Conservation (phyloP, 1,140 invertebrate genomes). For the Diploscapter pachys region DNA sequence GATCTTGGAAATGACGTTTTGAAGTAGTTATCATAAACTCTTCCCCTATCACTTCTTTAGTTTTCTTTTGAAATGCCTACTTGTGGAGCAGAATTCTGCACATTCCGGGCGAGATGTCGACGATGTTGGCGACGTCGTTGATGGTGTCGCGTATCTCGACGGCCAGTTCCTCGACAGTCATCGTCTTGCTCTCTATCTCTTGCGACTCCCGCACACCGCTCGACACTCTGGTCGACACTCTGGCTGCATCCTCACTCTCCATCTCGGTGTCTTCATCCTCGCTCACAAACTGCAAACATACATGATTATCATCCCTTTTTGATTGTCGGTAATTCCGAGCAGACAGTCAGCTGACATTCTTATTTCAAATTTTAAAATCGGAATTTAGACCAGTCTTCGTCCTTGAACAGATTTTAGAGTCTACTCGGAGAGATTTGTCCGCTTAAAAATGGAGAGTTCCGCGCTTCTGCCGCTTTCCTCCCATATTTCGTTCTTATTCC, state of each 20-base stretch:
- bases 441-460: no score
- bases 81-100: conserved; percentile 82
- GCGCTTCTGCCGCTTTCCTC: no score
- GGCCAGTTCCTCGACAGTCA: conserved; percentile 76
- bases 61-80: conserved; percentile 98
- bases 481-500: no score
- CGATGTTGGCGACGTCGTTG: conserved; percentile 42
- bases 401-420: no score
- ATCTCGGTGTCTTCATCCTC: conserved; percentile 32
- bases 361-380: no score
- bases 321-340: no score
- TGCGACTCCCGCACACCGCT: conserved; percentile 2
- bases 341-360: no score
- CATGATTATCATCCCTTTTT: no score
- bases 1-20: conserved; percentile 72
- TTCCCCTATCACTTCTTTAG: conserved; percentile 75
- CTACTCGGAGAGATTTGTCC: no score
- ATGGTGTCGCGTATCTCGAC: conserved; percentile 77
- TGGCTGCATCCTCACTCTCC: conserved; percentile 12
- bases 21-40: conserved; percentile 70
- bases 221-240: background rate
- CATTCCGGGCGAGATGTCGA: conserved; percentile 80
- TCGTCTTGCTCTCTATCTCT: conserved; percentile 15
- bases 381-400: no score
- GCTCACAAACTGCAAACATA: conserved; percentile 23